Evolutionary conservation across 1,140 invertebrate genomes (phyloP), one percentile per base, ranked within the genome.

Genomic region (Aphaenogaster rudis): DNA sequence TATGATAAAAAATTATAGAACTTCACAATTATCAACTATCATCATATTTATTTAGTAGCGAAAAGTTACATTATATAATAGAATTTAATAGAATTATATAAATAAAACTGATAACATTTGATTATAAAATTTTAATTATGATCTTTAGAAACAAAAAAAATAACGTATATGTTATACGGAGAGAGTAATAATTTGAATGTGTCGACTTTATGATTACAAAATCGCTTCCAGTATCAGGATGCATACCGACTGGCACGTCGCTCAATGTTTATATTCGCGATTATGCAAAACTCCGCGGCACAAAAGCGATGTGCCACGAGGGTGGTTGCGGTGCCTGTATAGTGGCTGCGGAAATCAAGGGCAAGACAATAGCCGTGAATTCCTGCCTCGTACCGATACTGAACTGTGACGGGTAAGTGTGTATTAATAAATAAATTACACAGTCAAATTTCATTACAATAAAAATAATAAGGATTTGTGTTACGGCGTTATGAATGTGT

Each of bases 281-380:
- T 45, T 93, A 97, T 89, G 96, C 96, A 1, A 95, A 97, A 59
- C 95, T 98, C 0, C 97, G 96, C 42, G 98, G 97, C 8, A 98
- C 98, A 0, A 98, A 98, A 92, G 96, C 95, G 7, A 98, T 98
- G 97, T 98, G 98, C 90, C 94, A 96, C 15, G 98, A 99, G 94
- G 98, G 98, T 39, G 98, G 98, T 0, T 98, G 98, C 92, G 98
- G 98, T 0, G 96, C 96, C 0, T 98, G 98, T 92, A 95, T 98
- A 21, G 98, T 98, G 2, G 94, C 97, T 7, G 96, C 97, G 93
- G 13, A 95, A 95, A 86, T 96, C 96, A 93, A 91, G 93, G 82
- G 92, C 36, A 93, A 96, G 86, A 96, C 95, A 11, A 96, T 97
- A 86, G 96, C 97, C 13, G 97, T 98, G 0, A 98, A 98, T 93